A percentile compares a stretch with the other conserved stretches of the same genome.
Evolutionary conservation across 2,888 invertebrate species (phyloP).

Genomic region (Drosophila borborema): DNA sequence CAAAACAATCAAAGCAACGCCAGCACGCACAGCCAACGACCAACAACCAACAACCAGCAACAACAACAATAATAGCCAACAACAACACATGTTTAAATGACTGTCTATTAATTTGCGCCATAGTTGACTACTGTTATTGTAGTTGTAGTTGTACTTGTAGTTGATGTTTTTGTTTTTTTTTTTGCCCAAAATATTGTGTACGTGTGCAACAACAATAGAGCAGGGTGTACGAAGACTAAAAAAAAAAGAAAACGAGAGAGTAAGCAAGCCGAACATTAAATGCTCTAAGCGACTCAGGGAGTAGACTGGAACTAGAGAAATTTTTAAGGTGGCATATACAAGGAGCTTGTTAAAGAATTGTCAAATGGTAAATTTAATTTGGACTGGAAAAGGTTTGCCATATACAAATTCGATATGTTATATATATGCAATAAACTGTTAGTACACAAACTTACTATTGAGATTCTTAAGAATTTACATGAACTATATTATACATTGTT

Average conservation of each 20-base stretch:
- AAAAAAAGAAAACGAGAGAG: slow-evolving; percentile 2
- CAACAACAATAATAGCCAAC: slow-evolving; percentile 27
- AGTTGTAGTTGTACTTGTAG: slow-evolving; percentile 33
- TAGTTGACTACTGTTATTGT: slow-evolving; percentile 56
- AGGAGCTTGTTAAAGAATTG: too few relatives aligned
- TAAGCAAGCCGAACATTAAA: neutral
- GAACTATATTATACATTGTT: too few relatives aligned
- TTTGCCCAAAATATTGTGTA: slow-evolving; percentile 70
- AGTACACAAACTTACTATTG: too few relatives aligned
- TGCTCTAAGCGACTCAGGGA: neutral
- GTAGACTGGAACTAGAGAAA: neutral
- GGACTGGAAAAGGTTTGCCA: too few relatives aligned
- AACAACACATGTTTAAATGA: slow-evolving; percentile 67
- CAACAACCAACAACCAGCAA: slow-evolving; percentile 3
- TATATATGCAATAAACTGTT: too few relatives aligned
- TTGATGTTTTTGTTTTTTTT: slow-evolving; percentile 36
- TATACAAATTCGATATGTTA: too few relatives aligned
- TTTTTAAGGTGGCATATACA: too few relatives aligned
- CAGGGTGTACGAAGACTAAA: slow-evolving; percentile 33
- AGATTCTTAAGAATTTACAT: too few relatives aligned
- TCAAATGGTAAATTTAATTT: too few relatives aligned
- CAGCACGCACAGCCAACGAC: slow-evolving; percentile 48
- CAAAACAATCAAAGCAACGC: slow-evolving; percentile 79
- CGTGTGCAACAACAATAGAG: slow-evolving; percentile 56
- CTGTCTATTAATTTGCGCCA: slow-evolving; percentile 75